phyloP scores from a whole-genome alignment of 2,888 invertebrate genomes.

The Tachina grossa region DNA sequence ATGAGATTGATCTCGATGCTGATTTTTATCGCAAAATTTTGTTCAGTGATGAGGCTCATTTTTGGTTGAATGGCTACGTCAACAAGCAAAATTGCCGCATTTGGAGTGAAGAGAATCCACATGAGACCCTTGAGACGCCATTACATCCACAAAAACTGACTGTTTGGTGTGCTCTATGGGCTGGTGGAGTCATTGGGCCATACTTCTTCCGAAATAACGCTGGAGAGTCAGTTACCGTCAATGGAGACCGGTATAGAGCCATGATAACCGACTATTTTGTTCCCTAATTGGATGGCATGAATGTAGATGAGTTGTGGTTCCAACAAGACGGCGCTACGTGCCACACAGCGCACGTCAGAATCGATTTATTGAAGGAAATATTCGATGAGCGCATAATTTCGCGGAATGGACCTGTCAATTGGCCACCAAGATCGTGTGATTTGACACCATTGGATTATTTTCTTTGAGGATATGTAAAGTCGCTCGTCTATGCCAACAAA shows the following conservation, averaged over 20 bases:
- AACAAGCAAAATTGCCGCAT: constrained; percentile 2
- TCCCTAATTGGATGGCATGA: no score
- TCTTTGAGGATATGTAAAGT: no score
- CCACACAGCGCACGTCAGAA: constrained; percentile 41
- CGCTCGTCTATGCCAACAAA: no score
- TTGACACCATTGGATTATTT: no score
- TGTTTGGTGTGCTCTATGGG: not conserved
- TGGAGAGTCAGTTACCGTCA: not conserved
- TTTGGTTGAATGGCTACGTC: not conserved
- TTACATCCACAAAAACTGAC: not conserved
- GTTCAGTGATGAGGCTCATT: constrained; percentile 9
- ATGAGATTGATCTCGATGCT: no score
- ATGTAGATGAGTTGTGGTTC: constrained; percentile 19
- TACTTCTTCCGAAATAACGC: not conserved
- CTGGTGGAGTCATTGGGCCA: constrained; percentile 1
- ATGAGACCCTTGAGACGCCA: not conserved
- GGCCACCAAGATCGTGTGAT: no score
- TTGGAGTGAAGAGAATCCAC: not conserved
- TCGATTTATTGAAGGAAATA: not conserved
- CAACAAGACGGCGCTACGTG: constrained; percentile 66
- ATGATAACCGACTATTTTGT: not conserved
- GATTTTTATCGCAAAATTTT: no score
- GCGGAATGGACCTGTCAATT: no score
- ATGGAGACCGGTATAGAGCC: not conserved
- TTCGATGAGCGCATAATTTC: no score